phyloP scores from a whole-genome alignment of 2,888 invertebrate species.

The Ectemnius lituratus region DNA sequence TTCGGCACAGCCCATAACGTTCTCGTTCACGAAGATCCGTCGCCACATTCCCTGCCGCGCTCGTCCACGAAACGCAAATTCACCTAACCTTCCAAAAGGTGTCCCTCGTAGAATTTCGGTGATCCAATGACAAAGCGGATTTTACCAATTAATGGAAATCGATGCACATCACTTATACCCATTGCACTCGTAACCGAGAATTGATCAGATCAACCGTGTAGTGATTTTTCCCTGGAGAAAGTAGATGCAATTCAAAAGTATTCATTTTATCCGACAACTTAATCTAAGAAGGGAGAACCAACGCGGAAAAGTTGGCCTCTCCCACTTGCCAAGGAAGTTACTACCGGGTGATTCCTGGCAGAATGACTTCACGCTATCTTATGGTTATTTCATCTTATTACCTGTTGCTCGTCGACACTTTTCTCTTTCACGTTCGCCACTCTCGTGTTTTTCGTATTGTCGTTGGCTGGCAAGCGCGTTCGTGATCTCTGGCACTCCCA shows the following conservation, averaged over 20 bases:
- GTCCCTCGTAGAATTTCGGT: neutral
- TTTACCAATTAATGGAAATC: neutral
- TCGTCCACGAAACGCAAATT: constrained; percentile 11
- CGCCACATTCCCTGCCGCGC: neutral
- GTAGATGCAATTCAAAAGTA: no score
- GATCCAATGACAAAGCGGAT: constrained; percentile 11
- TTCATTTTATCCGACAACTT: no score
- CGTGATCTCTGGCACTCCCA: neutral
- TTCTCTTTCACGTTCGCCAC: neutral
- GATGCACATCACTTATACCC: neutral
- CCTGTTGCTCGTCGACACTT: neutral
- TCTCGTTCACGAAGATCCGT: constrained; percentile 2
- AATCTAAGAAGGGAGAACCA: no score
- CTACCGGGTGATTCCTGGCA: neutral
- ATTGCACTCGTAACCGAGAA: neutral
- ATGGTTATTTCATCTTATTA: constrained; percentile 1
- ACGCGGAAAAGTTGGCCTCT: no score
- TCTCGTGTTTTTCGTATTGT: neutral
- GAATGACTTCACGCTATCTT: neutral
- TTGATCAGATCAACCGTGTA: neutral
- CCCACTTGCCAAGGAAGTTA: neutral
- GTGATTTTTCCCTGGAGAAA: neutral
- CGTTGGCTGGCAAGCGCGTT: neutral
- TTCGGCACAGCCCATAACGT: constrained; percentile 23
- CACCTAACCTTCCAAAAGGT: neutral